Evolutionary conservation across 1,140 invertebrate genomes (phyloP), one percentile per base, ranked within the genome.

Genomic region (Zaprionus camerounensis): DNA sequence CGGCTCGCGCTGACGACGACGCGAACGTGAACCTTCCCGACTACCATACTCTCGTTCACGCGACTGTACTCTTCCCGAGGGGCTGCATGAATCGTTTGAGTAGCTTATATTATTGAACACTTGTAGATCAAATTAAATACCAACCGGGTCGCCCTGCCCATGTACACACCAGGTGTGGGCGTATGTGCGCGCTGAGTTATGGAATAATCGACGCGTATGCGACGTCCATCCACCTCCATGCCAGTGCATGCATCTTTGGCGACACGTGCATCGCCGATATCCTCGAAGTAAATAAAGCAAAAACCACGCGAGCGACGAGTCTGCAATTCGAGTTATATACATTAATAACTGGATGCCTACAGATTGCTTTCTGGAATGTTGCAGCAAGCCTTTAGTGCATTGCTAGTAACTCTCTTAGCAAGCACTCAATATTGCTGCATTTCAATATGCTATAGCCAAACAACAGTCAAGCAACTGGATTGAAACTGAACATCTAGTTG

Each of bases 161-260:
- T 98, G 87, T 99, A 99, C 77, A 99, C 97, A 58, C 99, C 99
- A 38, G 99, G 99, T 15, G 99, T 99, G 9, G 99, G 99, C 3
- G 98, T 99, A 92, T 99, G 99, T 22, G 98, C 97, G 69, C 98
- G 94, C 93, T 99, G 96, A n/a, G 99, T 99, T 56, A 99, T 99
- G 1, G 98, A 99, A 94, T 96, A 99, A 93, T 99, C 99, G 17
- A 99, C 98, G 78, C 99, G 94, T 78, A 99, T 99, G 88, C 96
- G 95, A 49, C 98, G 94, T 0, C 97, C 98, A 94, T 99, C 98
- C 49, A 99, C 97, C 93, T 98, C 98, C 94, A 98, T 97, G 53
- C 98, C 98, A 73, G 96, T 96, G 82, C 98, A 98, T 82, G 97
- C 95, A 76, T 99, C 98, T 94, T 99, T 99, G 1, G 99, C 99